Base-by-base conservation (phyloP, 2,888 invertebrate species). In the Tiphia femorata region DNA sequence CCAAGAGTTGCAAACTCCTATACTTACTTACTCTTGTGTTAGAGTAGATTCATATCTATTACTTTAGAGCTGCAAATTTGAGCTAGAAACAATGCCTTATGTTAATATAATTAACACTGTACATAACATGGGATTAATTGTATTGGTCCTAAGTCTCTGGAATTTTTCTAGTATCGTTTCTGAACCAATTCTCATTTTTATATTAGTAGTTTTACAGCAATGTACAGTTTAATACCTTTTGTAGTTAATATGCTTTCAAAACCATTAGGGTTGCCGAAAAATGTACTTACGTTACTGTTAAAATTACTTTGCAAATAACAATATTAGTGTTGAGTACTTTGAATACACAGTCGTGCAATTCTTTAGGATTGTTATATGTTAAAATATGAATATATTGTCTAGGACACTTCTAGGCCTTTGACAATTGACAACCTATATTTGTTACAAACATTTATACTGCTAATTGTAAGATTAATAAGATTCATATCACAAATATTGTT, bases 341-440 rank as follows among this genome's bases (percentile, higher is more conserved):
- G n/a, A n/a, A n/a, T n/a, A n/a, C n/a, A n/a, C n/a, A n/a, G n/a
- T n/a, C n/a, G n/a, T n/a, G n/a, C n/a, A n/a, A n/a, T n/a, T n/a
- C n/a, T n/a, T n/a, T n/a, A n/a, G n/a, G n/a, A n/a, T n/a, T n/a
- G n/a, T n/a, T n/a, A n/a, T n/a, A n/a, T n/a, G n/a, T n/a, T n/a
- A n/a, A n/a, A n/a, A n/a, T n/a, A n/a, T 43, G 54, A 56, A 53
- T 65, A 67, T 71, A 73, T 69, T 75, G 74, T 75, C 76, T 67
- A 68, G 61, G 56, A 66, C 58, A 52, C 42, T 68, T 64, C 54
- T 75, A 74, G 74, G 75, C 76, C 77, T 72, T 66, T 56, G 68
- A 75, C 72, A 75, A 77, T 72, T 72, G 64, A 68, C 63, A 60
- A 65, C 62, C 55, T 62, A 70, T 58, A 37, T 53, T 49, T 48